Conservation (phyloP, 2,888 invertebrate genomes). For the Ornithoptera alexandrae region DNA sequence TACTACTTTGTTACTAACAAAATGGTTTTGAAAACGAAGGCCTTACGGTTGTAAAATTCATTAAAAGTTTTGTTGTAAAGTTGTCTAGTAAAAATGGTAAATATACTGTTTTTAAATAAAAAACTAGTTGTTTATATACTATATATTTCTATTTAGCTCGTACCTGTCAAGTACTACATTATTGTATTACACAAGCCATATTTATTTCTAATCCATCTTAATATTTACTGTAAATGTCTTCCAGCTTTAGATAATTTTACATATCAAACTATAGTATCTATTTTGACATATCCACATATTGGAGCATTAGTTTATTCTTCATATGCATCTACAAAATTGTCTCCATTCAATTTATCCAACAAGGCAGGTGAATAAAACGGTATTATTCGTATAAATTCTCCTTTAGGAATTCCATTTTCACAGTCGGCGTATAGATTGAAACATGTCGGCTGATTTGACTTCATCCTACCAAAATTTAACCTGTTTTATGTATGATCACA, state of each 20-base stretch:
- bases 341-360: conserved; percentile 26
- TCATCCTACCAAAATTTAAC: not conserved
- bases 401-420: conserved; percentile 6
- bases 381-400: conserved; percentile 15
- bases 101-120: not conserved
- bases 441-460: not conserved
- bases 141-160: not conserved
- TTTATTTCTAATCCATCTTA: not conserved
- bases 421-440: not conserved
- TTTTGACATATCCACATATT: conserved; percentile 8
- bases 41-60: too few relatives aligned
- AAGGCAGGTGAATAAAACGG: conserved; percentile 23
- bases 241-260: conserved; percentile 19
- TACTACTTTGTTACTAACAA: too few relatives aligned
- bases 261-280: conserved; percentile 19
- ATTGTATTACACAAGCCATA: not conserved
- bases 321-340: conserved; percentile 22
- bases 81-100: too few relatives aligned
- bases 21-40: too few relatives aligned
- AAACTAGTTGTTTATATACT: not conserved
- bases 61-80: too few relatives aligned
- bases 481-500: not conserved
- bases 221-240: conserved; percentile 4
- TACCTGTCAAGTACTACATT: not conserved
- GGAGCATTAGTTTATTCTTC: conserved; percentile 19